Base-by-base conservation (phyloP, 2,113 vertebrate species). In the Grammatotria lemairii region DNA sequence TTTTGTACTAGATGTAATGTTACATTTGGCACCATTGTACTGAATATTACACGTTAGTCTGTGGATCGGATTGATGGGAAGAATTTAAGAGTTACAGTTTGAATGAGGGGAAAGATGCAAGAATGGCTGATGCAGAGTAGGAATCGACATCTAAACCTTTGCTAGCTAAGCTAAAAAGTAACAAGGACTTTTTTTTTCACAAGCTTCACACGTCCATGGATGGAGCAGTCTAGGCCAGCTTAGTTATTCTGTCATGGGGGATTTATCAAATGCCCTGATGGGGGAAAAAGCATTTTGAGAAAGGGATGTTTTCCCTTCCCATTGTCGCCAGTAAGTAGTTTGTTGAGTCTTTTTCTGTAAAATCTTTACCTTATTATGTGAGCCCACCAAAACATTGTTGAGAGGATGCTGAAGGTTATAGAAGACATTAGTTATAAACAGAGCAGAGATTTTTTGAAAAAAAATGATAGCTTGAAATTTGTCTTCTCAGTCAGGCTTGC, bases 1-100 rank as follows among this genome's bases (percentile, higher is more conserved):
- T 65, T 65, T 65, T 65, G 60, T 65, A 65, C 4, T 38, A 13
- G 10, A 65, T 65, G 33, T 38, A 65, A 38, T 38, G 17, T 65
- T 38, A 65, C 60, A 65, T 65, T 65, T 65, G 60, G 60, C 60
- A 65, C 33, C 33, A 65, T 65, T 65, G 60, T 8, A 38, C 33
- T 65, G 60, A 65, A 21, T 65, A 38, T 65, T 65, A 38, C 60
- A 65, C 4, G 1, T 73, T 45, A 45, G 68, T 73, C 16, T 73
- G 65, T 73, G 65, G 65, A 73, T 42, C 2, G 8, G 38, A 45
- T 17, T 73, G 23, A 42, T 45, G 68, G 21, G 13, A 38, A 65
- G 31, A 38, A 21, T 73, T 45, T 45, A 26, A 73, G 8, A 45
- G 9, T 33, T 33, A 19, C 5, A 63, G 58, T 73, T 26, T 26